Percentiles rank a stretch among this genome's conserved stretches.
Conservation (phyloP, 2,888 invertebrate genomes). For the Microctonus aethiopoides region DNA sequence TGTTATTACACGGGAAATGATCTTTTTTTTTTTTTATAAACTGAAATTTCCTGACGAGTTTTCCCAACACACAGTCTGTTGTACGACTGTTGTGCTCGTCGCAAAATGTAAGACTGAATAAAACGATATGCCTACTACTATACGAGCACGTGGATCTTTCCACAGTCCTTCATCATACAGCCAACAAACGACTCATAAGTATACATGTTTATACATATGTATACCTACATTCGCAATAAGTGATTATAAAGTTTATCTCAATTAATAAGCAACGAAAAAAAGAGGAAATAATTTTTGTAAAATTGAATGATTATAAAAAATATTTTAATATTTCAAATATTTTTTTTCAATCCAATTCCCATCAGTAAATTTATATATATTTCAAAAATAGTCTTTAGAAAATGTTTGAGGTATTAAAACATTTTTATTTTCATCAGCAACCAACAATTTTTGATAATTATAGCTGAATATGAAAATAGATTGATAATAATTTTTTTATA, state of each 20-base stretch:
- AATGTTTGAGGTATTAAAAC: too few relatives aligned
- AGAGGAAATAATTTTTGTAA: not conserved
- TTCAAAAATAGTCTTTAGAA: too few relatives aligned
- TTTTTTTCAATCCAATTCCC: too few relatives aligned
- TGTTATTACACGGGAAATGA: not conserved
- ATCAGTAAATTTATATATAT: too few relatives aligned
- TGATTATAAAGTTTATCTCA: not conserved
- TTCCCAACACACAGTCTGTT: slow-evolving; percentile 49
- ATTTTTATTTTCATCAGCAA: too few relatives aligned
- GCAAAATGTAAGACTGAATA: slow-evolving; percentile 31
- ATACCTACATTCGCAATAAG: not conserved
- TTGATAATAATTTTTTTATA: too few relatives aligned
- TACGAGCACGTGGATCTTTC: slow-evolving; percentile 56
- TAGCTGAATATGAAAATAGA: too few relatives aligned
- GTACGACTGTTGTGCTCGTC: slow-evolving; percentile 55
- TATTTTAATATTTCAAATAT: too few relatives aligned
- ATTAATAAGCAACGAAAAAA: not conserved
- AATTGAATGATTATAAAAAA: too few relatives aligned
- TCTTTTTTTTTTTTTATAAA: too few relatives aligned
- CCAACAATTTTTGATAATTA: too few relatives aligned
- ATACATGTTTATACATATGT: slow-evolving; percentile 44
- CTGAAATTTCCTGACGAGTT: not conserved
- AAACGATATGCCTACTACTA: slow-evolving; percentile 18
- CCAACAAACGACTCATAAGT: slow-evolving; percentile 38
- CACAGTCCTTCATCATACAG: slow-evolving; percentile 44